Percentiles rank a stretch among this genome's conserved stretches.
Conservation (phyloP, 2,113 vertebrate genomes). For the Perccottus glenii region DNA sequence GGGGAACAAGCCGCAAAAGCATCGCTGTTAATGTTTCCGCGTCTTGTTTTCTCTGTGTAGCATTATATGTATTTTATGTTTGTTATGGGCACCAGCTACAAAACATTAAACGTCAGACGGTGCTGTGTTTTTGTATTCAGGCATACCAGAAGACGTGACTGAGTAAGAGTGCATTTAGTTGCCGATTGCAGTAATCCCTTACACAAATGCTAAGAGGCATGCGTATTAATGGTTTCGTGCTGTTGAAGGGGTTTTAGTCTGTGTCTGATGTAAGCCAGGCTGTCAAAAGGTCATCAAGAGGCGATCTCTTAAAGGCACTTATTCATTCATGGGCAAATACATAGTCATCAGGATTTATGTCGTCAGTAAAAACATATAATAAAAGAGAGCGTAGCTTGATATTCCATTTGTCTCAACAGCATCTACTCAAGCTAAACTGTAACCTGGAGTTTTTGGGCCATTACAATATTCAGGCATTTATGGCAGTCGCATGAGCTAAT, state of each 20-base stretch:
- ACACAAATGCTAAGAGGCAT: slow-evolving; percentile 24
- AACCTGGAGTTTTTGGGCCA: too few species aligned
- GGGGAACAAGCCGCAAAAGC: slow-evolving; percentile 5
- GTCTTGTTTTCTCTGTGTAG: background rate
- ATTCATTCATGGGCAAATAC: too few species aligned
- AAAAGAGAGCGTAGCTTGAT: too few species aligned
- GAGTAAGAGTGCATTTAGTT: slow-evolving; percentile 3
- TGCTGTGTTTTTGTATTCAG: slow-evolving; percentile 12
- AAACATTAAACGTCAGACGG: background rate
- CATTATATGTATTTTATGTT: background rate
- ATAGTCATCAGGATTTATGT: too few species aligned
- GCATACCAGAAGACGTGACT: background rate
- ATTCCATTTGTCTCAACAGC: too few species aligned
- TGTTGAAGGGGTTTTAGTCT: slow-evolving; percentile 9
- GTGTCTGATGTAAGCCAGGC: slow-evolving; percentile 16
- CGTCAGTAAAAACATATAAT: too few species aligned
- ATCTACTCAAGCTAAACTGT: too few species aligned
- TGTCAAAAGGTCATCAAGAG: background rate
- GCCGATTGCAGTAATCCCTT: slow-evolving; percentile 16
- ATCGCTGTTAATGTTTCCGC: slow-evolving; percentile 10
- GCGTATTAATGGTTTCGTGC: slow-evolving; percentile 1
- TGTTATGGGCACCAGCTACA: background rate
- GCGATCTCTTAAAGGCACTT: background rate
- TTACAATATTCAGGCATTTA: too few species aligned
- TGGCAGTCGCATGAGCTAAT: too few species aligned